phyloP scores from a whole-genome alignment of 2,113 vertebrate species.

The Recurvirostra avosetta region DNA sequence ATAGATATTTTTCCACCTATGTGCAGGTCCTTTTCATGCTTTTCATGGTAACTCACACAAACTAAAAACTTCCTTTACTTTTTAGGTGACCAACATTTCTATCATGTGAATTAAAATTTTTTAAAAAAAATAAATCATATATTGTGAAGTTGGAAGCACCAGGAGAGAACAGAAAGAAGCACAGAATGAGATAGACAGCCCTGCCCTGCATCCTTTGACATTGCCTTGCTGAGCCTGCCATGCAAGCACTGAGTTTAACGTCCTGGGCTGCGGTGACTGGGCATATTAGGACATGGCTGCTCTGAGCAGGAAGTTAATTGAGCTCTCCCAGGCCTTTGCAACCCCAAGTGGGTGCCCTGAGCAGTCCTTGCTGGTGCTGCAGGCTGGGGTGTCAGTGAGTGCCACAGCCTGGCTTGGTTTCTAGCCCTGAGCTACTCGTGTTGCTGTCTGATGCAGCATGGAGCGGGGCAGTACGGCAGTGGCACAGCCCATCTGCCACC shows the following conservation, averaged over 20 bases:
- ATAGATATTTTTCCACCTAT: not conserved
- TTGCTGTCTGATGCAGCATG: not conserved
- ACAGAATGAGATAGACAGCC: fast-evolving
- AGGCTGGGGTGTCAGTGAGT: not conserved
- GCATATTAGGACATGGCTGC: not conserved
- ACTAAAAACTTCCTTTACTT: not conserved
- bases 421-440: not conserved
- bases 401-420: not conserved
- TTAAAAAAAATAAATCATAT: not conserved
- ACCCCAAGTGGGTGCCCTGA: not conserved
- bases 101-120: not conserved
- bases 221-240: fast-evolving
- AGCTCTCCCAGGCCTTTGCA: not conserved
- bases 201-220: not conserved
- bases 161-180: not conserved
- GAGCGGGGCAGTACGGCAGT: not conserved
- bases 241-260: not conserved
- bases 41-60: not conserved
- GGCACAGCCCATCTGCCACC: not conserved
- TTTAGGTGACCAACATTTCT: not conserved
- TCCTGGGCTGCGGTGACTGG: not conserved
- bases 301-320: not conserved
- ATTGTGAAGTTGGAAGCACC: not conserved
- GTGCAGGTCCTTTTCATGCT: not conserved
- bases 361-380: not conserved